phyloP scores from a whole-genome alignment of 1,140 invertebrate species.

The Lordiphosa mommai region DNA sequence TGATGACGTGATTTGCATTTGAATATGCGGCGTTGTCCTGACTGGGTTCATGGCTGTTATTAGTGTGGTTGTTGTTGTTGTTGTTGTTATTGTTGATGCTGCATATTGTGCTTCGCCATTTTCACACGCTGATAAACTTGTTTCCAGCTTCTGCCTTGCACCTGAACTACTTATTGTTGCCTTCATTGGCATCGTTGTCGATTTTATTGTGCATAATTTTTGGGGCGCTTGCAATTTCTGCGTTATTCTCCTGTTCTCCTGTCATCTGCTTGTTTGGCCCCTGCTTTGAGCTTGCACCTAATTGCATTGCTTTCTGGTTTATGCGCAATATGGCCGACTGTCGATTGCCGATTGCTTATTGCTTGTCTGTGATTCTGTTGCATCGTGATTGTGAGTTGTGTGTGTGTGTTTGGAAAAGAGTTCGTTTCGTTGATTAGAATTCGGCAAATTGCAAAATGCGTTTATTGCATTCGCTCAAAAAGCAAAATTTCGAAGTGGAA shows the following conservation, averaged over 20 bases:
- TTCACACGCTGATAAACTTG: slow-evolving; percentile 76
- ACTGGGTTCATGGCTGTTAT: slow-evolving; percentile 2
- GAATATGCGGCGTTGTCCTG: slow-evolving; percentile 53
- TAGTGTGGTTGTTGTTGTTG: slow-evolving; percentile 26
- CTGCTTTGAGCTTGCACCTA: slow-evolving; percentile 18
- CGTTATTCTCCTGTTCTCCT: neutral
- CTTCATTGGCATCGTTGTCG: slow-evolving; percentile 2
- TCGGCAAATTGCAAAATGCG: slow-evolving; percentile 23
- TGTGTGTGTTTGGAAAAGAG: neutral
- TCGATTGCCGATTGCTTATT: slow-evolving; percentile 31
- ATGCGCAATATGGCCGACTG: slow-evolving; percentile 35
- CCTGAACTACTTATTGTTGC: neutral
- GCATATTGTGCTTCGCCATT: slow-evolving; percentile 62
- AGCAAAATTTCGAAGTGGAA: no score
- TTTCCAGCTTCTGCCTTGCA: slow-evolving; percentile 44
- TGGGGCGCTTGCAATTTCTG: neutral
- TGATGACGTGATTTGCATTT: slow-evolving; percentile 78
- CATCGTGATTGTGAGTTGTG: neutral
- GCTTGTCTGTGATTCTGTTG: slow-evolving; percentile 21
- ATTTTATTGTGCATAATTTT: slow-evolving; percentile 61
- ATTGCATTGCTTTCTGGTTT: slow-evolving; percentile 50
- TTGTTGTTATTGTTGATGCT: slow-evolving; percentile 25
- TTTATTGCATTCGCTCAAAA: slow-evolving; percentile 6
- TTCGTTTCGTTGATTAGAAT: slow-evolving; percentile 23
- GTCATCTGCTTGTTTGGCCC: neutral